Percentiles rank a stretch among this genome's conserved stretches.
Conservation (phyloP, 2,113 vertebrate genomes). For the Paradoxurus hermaphroditus region DNA sequence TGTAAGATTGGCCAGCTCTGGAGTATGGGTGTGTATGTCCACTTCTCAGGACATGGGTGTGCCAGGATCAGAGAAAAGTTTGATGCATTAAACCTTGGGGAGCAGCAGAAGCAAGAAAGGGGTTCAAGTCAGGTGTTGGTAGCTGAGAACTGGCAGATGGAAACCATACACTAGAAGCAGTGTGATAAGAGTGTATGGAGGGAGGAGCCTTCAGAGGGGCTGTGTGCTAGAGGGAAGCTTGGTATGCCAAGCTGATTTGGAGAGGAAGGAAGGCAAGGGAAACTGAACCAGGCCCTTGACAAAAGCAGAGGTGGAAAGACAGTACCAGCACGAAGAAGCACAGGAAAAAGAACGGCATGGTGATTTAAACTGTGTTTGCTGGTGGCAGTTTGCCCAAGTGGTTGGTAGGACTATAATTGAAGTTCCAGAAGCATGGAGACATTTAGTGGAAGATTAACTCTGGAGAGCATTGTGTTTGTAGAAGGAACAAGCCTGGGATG, state of each 20-base stretch:
- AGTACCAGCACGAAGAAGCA: not conserved
- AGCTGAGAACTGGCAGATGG: not conserved
- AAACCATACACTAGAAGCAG: not conserved
- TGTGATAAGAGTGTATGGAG: not conserved
- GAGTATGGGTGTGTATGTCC: not conserved
- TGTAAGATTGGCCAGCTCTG: not conserved
- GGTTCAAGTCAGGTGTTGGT: not conserved
- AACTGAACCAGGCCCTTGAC: not conserved
- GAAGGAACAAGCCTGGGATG: not conserved
- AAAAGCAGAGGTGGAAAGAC: not conserved
- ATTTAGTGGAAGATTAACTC: constrained; percentile 44
- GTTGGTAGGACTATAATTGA: not conserved
- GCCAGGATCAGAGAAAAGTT: not conserved
- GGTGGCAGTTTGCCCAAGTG: not conserved
- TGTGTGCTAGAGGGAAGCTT: not conserved
- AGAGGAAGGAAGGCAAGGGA: not conserved
- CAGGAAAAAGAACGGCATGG: not conserved
- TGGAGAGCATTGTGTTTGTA: not conserved
- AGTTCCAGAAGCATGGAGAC: constrained; percentile 35
- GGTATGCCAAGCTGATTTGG: not conserved
- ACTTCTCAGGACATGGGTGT: not conserved
- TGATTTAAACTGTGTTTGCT: not conserved
- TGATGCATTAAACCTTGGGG: not conserved
- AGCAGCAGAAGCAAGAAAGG: not conserved
- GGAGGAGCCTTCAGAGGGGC: not conserved